phyloP scores from a whole-genome alignment of 2,113 vertebrate species.

The Chiloscyllium plagiosum region DNA sequence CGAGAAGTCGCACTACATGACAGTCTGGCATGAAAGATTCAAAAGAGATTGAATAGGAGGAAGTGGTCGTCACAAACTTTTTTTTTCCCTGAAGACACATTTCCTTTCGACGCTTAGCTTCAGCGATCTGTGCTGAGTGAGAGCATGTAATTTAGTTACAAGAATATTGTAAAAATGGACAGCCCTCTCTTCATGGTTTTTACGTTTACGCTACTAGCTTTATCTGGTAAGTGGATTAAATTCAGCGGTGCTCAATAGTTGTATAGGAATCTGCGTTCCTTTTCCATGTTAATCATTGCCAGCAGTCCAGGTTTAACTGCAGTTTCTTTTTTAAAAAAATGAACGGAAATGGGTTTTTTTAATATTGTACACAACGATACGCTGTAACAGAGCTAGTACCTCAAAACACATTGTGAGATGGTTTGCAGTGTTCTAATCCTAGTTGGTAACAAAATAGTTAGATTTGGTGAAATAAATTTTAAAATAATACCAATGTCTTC shows the following conservation, averaged over 20 bases:
- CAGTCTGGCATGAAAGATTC: constrained; percentile 61
- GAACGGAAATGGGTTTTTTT: constrained; percentile 8
- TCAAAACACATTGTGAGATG: not conserved
- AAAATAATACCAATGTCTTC: not conserved
- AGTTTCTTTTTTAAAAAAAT: not conserved
- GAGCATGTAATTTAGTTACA: constrained; percentile 58
- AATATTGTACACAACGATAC: not conserved
- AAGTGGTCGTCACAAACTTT: constrained; percentile 75
- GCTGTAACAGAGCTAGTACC: no score
- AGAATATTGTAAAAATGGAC: constrained; percentile 62
- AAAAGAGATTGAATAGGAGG: constrained; percentile 84
- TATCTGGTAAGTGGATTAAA: constrained; percentile 48
- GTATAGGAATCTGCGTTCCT: not conserved
- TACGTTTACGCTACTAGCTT: constrained; percentile 55
- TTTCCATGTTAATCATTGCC: not conserved
- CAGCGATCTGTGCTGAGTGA: constrained; percentile 63
- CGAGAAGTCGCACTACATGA: constrained; percentile 58
- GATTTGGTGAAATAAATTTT: not conserved
- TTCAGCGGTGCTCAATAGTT: not conserved
- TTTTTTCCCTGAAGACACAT: constrained; percentile 68
- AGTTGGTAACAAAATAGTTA: not conserved
- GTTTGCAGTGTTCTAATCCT: not conserved
- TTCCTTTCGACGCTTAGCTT: constrained; percentile 72
- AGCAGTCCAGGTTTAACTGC: not conserved
- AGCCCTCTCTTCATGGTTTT: constrained; percentile 55